Evolutionary conservation across 2,797 vertebrate species (phyloP).

Genomic region (Enteromius anoplus): DNA sequence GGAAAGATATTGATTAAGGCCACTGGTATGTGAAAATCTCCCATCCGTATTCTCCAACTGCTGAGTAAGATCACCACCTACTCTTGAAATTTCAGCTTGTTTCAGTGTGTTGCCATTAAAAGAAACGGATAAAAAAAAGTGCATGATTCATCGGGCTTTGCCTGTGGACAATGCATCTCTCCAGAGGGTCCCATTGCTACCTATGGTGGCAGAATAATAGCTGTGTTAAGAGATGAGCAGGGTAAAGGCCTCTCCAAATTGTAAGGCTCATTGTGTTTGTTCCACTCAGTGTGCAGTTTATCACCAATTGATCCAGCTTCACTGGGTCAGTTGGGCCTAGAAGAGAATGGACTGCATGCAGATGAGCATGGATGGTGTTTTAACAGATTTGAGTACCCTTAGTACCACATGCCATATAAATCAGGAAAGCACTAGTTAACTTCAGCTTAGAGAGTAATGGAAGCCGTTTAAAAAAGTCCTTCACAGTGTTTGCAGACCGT

Average conservation of each 20-base stretch:
- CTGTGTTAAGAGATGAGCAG: slow-evolving; percentile 31
- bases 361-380: slow-evolving; percentile 22
- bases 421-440: background rate
- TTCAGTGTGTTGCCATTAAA: background rate
- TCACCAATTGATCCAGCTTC: slow-evolving; percentile 37
- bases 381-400: slow-evolving; percentile 5
- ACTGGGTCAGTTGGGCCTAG: slow-evolving; percentile 21
- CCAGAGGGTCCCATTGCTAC: slow-evolving; percentile 11
- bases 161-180: background rate
- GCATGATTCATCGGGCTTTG: slow-evolving; percentile 10
- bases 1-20: slow-evolving; percentile 29
- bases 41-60: background rate
- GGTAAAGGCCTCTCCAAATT: slow-evolving; percentile 16
- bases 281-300: slow-evolving; percentile 36
- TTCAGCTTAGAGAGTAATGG: background rate
- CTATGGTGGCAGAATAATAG: slow-evolving; percentile 38
- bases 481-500: no score
- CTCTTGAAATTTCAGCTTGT: slow-evolving; percentile 4
- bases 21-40: slow-evolving; percentile 23
- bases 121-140: background rate
- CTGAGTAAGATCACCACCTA: slow-evolving; percentile 18
- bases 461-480: background rate
- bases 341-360: slow-evolving; percentile 24
- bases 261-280: slow-evolving; percentile 37
- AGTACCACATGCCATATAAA: background rate